A percentile compares a stretch with the other conserved stretches of the same genome.
These are phyloP conservation scores for Aphis craccivora DNA, from an alignment of 1,140 invertebrate species.

Conservation along the genomic window DNA sequence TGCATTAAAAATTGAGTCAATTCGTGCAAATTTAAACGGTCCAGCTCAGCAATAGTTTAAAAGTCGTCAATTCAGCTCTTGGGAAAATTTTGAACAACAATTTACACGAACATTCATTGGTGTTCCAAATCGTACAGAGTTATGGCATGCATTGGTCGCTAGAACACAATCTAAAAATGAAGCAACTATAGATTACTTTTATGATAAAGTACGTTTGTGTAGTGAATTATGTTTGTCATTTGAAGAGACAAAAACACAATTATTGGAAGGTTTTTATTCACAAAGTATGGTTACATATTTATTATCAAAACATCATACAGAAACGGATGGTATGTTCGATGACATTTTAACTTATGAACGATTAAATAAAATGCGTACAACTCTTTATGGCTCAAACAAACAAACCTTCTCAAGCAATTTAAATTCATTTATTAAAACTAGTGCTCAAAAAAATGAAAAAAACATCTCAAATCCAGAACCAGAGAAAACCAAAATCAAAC, in stretches of 20 bases:
- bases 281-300: constrained; percentile 27
- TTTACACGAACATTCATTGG: neutral
- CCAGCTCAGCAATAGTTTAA: constrained; percentile 13
- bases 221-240: neutral
- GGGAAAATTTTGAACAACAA: neutral
- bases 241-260: constrained; percentile 9
- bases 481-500: neutral
- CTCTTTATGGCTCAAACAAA: neutral
- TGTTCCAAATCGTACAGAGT: neutral
- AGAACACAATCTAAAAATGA: neutral
- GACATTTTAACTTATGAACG: constrained; percentile 25
- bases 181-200: constrained; percentile 13
- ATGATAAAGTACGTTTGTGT: neutral
- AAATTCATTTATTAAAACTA: neutral
- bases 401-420: neutral
- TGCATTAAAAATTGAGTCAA: neutral
- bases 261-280: neutral
- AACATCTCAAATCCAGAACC: neutral
- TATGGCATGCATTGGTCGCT: neutral
- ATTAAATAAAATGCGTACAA: constrained; percentile 26
- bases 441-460: neutral
- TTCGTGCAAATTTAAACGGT: neutral
- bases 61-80: neutral
- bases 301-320: neutral
- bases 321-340: neutral